Evolutionary conservation across 1,140 invertebrate genomes (phyloP).

Genomic region (Ceratitis capitata): DNA sequence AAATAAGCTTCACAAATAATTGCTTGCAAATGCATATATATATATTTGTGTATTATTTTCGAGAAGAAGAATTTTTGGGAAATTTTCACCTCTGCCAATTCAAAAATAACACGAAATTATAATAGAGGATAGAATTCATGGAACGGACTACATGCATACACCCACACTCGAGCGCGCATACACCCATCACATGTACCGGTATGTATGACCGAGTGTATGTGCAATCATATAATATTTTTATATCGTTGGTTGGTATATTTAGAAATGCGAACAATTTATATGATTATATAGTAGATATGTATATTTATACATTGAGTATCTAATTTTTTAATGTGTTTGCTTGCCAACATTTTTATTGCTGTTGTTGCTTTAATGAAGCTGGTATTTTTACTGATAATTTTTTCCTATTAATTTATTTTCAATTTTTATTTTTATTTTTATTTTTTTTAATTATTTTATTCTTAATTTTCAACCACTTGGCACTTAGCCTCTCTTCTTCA

Average conservation of each 20-base stretch:
- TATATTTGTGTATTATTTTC: background rate
- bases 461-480: background rate
- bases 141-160: background rate
- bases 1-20: background rate
- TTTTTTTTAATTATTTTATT: background rate
- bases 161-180: background rate
- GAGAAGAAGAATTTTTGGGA: background rate
- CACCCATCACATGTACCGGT: background rate
- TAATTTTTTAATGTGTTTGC: background rate
- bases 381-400: background rate
- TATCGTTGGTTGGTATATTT: background rate
- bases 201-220: background rate
- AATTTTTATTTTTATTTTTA: background rate
- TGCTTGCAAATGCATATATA: background rate
- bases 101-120: background rate
- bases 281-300: background rate
- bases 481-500: background rate
- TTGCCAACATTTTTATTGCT: background rate
- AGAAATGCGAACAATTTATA: constrained; percentile 26
- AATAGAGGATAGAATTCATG: background rate
- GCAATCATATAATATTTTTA: background rate
- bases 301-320: background rate
- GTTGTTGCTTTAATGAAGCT: background rate
- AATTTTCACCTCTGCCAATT: background rate
- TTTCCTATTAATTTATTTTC: too few relatives aligned